A percentile compares a stretch with the other conserved stretches of the same genome.
These are phyloP conservation scores for Lophura swinhoii DNA, from an alignment of 2,797 vertebrate genomes.

Conservation along the genomic window DNA sequence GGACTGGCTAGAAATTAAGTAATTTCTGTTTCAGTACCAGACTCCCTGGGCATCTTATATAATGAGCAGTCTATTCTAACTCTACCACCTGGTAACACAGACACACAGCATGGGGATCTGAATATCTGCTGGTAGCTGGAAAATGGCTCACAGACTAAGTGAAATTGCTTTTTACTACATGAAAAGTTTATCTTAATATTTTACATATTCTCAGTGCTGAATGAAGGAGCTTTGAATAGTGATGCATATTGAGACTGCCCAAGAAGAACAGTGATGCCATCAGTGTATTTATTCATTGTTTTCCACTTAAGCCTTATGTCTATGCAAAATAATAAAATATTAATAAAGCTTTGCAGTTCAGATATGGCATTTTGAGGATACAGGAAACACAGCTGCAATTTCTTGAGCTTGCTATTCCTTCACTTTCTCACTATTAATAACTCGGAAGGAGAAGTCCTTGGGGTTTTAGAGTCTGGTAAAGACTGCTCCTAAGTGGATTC, in stretches of 20 bases:
- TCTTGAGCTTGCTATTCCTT: background rate
- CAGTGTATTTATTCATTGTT: background rate
- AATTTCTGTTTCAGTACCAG: background rate
- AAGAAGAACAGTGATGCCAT: background rate
- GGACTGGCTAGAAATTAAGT: background rate
- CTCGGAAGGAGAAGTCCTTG: background rate
- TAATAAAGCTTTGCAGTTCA: fast-evolving
- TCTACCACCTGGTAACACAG: background rate
- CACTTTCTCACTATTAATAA: background rate
- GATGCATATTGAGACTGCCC: background rate
- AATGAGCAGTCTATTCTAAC: background rate
- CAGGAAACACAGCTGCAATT: background rate
- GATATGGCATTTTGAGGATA: background rate
- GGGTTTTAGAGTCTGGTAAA: background rate
- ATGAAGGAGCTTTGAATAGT: background rate
- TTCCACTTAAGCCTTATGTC: background rate
- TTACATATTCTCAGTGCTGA: background rate
- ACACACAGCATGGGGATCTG: background rate
- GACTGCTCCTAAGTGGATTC: background rate
- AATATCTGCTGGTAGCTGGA: background rate
- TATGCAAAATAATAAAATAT: background rate
- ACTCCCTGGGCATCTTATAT: background rate
- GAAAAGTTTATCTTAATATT: background rate
- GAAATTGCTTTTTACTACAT: background rate
- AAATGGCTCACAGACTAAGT: background rate